Base-by-base conservation (phyloP, 2,888 invertebrate genomes). In the Cephus pulcher region DNA sequence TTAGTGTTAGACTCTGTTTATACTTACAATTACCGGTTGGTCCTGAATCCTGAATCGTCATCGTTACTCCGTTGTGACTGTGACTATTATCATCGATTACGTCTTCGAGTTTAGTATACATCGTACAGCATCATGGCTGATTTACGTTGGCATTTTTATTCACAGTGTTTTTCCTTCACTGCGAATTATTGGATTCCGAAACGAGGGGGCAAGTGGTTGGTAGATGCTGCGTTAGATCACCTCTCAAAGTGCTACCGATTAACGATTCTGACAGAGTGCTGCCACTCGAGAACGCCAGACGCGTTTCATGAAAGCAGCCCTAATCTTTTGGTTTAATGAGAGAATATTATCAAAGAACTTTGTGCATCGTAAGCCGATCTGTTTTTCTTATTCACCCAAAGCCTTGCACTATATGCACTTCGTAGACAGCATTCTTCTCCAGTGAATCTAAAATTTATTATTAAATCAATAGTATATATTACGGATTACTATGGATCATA, bases 31-130 rank as follows among this genome's bases (percentile, higher is more conserved):
- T 35, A 73, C 30, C 56, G 9, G 23, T 56, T 56, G 56, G 23
- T 34, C 15, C 68, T 75, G 78, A 78, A 80, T 80, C 79, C 75
- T 77, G 77, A 77, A 73, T 76, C 78, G 75, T 75, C 37, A 75
- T 79, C 75, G 77, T 69, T 69, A 69, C 69, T 76, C 70, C 37
- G n/a, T 74, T 56, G 69, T 56, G 73, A 30, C 71, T 34, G 1
- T 75, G 71, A 15, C 12, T 15, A 78, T n/a, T 33, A 37, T 71
- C 73, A 71, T 33, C 40, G 78, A 75, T 74, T 69, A 73, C 77
- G 75, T 78, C 73, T 56, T 33, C 23, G 23, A 56, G 23, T 15
- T 23, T 56, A 56, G 56, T 56, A 56, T 56, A 56, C 56, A 56
- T 56, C 23, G 56, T 23, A 23, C 56, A 23, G 2, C 56, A 56